These are phyloP conservation scores for Phalacrocorax aristotelis DNA, from an alignment of 2,113 vertebrate species.

Conservation along the genomic window DNA sequence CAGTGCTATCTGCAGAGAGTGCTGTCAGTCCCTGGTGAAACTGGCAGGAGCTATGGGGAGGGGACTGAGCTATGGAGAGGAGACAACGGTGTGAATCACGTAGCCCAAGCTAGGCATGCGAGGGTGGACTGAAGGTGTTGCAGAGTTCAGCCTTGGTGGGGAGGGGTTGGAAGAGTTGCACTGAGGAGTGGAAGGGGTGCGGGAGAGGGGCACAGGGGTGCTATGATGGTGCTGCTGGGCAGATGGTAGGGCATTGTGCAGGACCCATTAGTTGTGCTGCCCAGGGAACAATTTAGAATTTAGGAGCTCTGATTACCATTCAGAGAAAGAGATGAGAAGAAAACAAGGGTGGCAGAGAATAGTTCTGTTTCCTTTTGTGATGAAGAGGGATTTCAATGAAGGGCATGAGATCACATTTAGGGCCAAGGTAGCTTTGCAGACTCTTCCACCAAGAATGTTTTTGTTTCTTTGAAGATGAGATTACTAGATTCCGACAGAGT, in stretches of 20 bases:
- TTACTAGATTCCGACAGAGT: constrained; percentile 35
- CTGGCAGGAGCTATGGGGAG: background rate
- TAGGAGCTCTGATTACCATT: background rate
- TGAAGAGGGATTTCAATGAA: background rate
- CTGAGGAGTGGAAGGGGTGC: background rate
- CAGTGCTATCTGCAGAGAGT: background rate
- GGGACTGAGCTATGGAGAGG: background rate
- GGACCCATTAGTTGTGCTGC: background rate
- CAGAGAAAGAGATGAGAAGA: background rate
- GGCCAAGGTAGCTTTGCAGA: background rate
- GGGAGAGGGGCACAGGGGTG: background rate
- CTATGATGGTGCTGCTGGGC: background rate
- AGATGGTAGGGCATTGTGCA: background rate
- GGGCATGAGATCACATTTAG: background rate
- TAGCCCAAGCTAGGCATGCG: background rate
- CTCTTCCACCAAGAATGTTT: constrained; percentile 44
- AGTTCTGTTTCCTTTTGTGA: background rate
- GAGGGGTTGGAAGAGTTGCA: background rate
- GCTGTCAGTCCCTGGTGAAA: background rate
- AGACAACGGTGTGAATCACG: background rate
- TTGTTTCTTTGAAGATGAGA: constrained; percentile 57
- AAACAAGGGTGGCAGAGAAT: background rate
- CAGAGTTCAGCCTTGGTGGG: background rate
- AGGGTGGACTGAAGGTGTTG: background rate
- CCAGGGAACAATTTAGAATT: background rate